Base-by-base conservation (phyloP, 2,888 invertebrate species). In the Spialia ferax region DNA sequence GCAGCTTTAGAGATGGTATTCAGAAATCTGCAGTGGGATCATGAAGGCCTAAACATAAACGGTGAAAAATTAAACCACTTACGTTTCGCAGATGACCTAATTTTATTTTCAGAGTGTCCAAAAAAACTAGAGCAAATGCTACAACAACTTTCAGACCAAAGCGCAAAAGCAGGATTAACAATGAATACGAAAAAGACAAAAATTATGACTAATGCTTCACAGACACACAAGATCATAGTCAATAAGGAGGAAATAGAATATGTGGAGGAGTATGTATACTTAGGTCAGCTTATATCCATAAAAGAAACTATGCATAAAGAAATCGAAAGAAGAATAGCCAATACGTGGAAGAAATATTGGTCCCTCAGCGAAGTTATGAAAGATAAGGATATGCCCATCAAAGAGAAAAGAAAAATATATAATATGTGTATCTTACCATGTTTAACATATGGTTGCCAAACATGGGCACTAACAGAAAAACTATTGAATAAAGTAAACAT, bases 21-120 rank as follows among this genome's bases (percentile, higher is more conserved):
- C 32, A 22, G 63, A 4, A 56, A 65, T 8, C 11, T 68, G 6
- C 45, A 63, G 7, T 69, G 66, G 68, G 45, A 59, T 15, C 29
- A 62, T 11, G 59, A 59, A 55, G 65, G 68, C n/a, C n/a, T 69
- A 3, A 69, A 69, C 29, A 63, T 42, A 32, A 65, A 66, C 13
- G 68, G 70, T 0, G 59, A 50, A 62, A 20, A 35, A 11, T 45
- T 69, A 42, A 63, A n/a, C 20, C 65, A 70, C 52, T 15, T 65
- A 38, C 32, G 63, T 22, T 69, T 65, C 15, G 60, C 54, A 15
- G 54, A 67, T 18, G 20, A 67, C 22, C 0, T 55, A 20, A 22
- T 61, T 26, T 23, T 56, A 29, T 55, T 67, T 15, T 29, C 52
- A 2, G 54, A 20, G 13, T 10, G 15, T 54, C 13, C 35, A 38